Conservation (phyloP, 2,113 vertebrate species). For the Chionodraco myersi region DNA sequence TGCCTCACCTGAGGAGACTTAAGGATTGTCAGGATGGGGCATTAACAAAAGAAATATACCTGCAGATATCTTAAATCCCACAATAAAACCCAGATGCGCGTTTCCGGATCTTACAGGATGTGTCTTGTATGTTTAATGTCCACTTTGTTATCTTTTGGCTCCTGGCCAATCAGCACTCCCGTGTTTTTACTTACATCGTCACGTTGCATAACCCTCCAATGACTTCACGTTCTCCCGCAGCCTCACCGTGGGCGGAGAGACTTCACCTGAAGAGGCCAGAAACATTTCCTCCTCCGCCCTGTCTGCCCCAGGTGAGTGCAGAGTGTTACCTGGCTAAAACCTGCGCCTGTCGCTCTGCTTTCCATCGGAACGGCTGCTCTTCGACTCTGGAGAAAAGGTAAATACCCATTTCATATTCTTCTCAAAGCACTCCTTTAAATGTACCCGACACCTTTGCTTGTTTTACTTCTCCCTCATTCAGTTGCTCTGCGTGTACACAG, state of each 20-base stretch:
- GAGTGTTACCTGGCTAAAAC: constrained; percentile 20
- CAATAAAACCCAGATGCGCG: background rate
- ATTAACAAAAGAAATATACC: background rate
- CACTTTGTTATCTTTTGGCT: background rate
- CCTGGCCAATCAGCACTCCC: constrained; percentile 16
- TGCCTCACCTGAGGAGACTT: background rate
- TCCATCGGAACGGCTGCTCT: background rate
- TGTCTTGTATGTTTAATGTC: background rate
- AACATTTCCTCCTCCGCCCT: constrained; percentile 62
- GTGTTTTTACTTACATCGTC: background rate
- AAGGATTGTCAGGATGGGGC: background rate
- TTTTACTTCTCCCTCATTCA: background rate
- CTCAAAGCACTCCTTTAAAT: background rate
- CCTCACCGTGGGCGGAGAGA: constrained; percentile 59
- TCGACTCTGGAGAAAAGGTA: constrained; percentile 42
- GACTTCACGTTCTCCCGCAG: constrained; percentile 14
- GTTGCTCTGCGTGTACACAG: background rate
- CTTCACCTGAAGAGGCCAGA: constrained; percentile 33
- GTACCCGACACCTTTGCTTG: background rate
- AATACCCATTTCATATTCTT: background rate
- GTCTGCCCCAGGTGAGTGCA: constrained; percentile 48
- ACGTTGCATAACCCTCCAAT: constrained; percentile 29
- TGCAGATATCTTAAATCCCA: background rate
- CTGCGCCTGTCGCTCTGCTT: background rate
- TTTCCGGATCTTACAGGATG: no score